Evolutionary conservation across 2,113 vertebrate genomes (phyloP).

Genomic region (Epinephelus cyanopodus): DNA sequence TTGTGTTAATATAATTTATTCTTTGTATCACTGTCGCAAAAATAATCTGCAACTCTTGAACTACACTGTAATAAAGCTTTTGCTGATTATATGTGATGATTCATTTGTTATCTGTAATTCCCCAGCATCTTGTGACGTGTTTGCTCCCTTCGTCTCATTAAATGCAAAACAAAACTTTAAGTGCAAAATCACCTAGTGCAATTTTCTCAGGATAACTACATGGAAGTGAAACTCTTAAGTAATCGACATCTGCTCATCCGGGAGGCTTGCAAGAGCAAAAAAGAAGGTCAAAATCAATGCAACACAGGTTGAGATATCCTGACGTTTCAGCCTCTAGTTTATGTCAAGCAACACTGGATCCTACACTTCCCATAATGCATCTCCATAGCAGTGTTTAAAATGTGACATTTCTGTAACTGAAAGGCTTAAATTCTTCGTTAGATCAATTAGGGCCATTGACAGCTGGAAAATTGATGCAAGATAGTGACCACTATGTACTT

Average conservation of each 20-base stretch:
- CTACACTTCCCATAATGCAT: background rate
- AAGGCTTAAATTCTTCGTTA: background rate
- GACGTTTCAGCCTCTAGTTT: background rate
- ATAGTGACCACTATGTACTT: background rate
- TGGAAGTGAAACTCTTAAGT: too few relatives aligned
- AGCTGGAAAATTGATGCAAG: background rate
- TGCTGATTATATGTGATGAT: slow-evolving; percentile 17
- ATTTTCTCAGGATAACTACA: background rate
- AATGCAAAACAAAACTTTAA: background rate
- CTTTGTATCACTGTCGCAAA: slow-evolving; percentile 10
- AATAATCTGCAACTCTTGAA: slow-evolving; percentile 12
- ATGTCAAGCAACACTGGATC: too few relatives aligned
- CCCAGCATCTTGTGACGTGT: background rate
- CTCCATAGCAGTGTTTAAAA: background rate
- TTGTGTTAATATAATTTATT: slow-evolving; percentile 26
- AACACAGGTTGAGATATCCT: background rate
- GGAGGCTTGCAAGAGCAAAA: background rate
- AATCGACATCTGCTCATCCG: too few relatives aligned
- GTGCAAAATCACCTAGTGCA: background rate
- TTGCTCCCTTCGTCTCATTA: background rate
- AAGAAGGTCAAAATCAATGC: too few relatives aligned
- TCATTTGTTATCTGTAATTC: background rate
- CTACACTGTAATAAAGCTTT: slow-evolving; percentile 48
- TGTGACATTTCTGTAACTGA: background rate
- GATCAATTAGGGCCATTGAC: background rate